These are phyloP conservation scores for Aphis gossypii DNA, from an alignment of 1,140 invertebrate species.

Conservation along the genomic window DNA sequence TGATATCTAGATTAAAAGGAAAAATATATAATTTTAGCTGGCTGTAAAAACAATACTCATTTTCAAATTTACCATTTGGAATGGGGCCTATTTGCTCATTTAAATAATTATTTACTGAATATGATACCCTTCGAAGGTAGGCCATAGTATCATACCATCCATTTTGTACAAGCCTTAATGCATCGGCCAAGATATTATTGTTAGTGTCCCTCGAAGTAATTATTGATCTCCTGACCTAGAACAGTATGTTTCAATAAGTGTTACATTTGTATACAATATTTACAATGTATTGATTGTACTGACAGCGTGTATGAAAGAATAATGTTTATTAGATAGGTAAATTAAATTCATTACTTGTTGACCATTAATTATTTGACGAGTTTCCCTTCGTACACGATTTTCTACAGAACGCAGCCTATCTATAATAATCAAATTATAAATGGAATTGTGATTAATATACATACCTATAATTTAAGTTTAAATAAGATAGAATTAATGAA, in stretches of 20 bases:
- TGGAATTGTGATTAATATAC: not conserved
- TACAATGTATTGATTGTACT: not conserved
- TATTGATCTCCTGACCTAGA: not conserved
- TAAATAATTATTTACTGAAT: not conserved
- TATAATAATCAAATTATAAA: not conserved
- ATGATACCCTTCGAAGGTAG: not conserved
- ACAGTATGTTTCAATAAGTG: not conserved
- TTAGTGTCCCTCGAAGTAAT: not conserved
- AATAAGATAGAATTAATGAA: not conserved
- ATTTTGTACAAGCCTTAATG: not conserved
- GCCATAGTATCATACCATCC: not conserved
- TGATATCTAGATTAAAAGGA: not conserved
- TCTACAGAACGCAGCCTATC: not conserved
- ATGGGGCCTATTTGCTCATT: not conserved
- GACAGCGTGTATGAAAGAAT: not conserved
- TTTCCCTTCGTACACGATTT: not conserved
- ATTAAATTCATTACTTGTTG: conserved; percentile 12
- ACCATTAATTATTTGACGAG: not conserved
- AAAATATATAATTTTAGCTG: not conserved
- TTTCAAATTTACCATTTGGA: not conserved
- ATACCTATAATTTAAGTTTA: not conserved
- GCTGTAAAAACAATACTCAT: not conserved
- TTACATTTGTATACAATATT: not conserved
- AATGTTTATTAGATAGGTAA: not conserved
- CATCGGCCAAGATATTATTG: not conserved